Conservation (phyloP, 2,113 vertebrate genomes). For the Himantopus leucocephalus region DNA sequence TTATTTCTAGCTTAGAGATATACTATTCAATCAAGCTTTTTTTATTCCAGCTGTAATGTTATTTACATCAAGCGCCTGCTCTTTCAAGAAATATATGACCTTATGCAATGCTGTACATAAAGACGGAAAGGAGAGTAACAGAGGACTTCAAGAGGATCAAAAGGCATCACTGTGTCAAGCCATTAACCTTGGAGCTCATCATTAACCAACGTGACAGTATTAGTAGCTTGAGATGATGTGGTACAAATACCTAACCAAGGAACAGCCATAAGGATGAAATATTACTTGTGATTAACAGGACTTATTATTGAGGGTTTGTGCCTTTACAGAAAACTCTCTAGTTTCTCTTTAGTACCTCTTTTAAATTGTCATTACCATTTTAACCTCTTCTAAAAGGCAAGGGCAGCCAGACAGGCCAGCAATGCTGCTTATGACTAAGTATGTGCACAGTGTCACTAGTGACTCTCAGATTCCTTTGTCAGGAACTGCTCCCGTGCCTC, state of each 20-base stretch:
- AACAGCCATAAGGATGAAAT: not conserved
- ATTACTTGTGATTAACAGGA: not conserved
- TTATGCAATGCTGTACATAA: not conserved
- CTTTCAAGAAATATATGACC: not conserved
- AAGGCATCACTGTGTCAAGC: not conserved
- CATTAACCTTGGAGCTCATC: not conserved
- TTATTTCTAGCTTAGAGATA: not conserved
- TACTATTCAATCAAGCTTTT: fast-evolving
- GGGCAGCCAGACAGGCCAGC: not conserved
- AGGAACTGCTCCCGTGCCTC: not conserved
- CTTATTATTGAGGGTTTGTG: not conserved
- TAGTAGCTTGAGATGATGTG: not conserved
- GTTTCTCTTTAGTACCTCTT: not conserved
- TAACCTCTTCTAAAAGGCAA: not conserved
- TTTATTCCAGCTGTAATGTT: not conserved
- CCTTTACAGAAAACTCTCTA: not conserved
- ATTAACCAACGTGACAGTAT: not conserved
- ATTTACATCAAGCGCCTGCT: not conserved
- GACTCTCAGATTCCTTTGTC: not conserved
- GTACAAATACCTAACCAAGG: not conserved
- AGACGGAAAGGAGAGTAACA: not conserved
- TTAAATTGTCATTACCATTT: not conserved
- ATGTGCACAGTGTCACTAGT: fast-evolving
- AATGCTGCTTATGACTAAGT: not conserved
- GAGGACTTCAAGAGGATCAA: not conserved